Evolutionary conservation across 2,888 invertebrate genomes (phyloP).

Genomic region (Meteorus cinctellus): DNA sequence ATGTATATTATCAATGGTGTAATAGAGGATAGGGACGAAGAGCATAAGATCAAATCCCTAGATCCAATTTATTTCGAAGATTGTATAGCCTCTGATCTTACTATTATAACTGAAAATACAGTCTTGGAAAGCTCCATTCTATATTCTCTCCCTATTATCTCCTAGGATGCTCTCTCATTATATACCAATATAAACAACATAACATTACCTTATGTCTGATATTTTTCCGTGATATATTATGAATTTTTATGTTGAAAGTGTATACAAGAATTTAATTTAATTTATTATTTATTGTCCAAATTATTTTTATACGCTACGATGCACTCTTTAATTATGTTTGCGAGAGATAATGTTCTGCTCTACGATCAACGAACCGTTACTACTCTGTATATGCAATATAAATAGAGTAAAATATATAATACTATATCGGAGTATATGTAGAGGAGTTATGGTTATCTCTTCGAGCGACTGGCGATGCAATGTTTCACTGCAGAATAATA

Average conservation of each 20-base stretch:
- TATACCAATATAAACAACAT: neutral
- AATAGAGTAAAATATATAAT: neutral
- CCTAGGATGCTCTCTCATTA: neutral
- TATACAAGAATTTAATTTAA: neutral
- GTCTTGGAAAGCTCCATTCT: neutral
- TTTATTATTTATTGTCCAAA: neutral
- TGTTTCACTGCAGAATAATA: conserved; percentile 32
- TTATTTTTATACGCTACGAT: neutral
- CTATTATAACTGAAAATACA: neutral
- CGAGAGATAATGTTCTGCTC: neutral
- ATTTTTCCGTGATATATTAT: neutral
- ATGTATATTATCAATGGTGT: too few relatives aligned
- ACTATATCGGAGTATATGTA: neutral
- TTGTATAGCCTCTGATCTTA: conserved; percentile 38
- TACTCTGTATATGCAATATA: neutral
- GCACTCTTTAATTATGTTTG: conserved; percentile 7
- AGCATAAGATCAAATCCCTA: neutral
- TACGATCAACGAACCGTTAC: neutral
- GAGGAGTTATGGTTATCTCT: conserved; percentile 30
- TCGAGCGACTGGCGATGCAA: conserved; percentile 4
- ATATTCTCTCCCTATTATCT: conserved; percentile 7
- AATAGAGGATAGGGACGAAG: too few relatives aligned
- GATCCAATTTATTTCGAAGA: conserved; percentile 44
- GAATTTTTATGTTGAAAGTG: neutral
- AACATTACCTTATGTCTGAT: neutral